Evolutionary conservation across 2,888 invertebrate species (phyloP).

Genomic region (Mongoloraphidia duomilia): DNA sequence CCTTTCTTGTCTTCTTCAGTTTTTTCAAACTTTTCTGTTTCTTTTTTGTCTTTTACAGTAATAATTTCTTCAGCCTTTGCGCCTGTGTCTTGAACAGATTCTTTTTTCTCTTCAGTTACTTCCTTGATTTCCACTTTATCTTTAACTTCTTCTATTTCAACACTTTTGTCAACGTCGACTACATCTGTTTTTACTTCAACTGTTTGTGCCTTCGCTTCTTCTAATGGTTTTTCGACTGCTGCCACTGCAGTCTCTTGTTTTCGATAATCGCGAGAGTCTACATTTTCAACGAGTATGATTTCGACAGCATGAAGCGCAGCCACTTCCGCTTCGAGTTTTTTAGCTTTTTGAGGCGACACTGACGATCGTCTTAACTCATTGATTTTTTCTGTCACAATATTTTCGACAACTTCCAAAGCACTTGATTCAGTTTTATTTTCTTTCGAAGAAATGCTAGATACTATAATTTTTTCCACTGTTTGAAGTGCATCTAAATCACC

Average conservation of each 20-base stretch:
- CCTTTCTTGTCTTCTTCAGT: conserved; percentile 2
- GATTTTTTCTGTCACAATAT: conserved; percentile 7
- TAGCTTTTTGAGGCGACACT: conserved; percentile 7
- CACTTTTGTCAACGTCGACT: neutral
- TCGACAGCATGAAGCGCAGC: no score
- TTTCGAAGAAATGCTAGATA: neutral
- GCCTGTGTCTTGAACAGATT: conserved; percentile 2
- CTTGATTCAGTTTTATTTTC: neutral
- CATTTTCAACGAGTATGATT: neutral
- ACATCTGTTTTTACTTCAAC: conserved; percentile 3
- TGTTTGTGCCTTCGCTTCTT: neutral
- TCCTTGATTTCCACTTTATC: conserved; percentile 5
- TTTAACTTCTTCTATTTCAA: conserved; percentile 8
- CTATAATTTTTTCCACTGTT: no score
- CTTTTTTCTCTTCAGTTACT: conserved; percentile 9
- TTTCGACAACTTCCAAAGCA: neutral
- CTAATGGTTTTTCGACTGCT: conserved; percentile 5
- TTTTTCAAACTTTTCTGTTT: conserved; percentile 4
- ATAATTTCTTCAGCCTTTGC: conserved; percentile 6
- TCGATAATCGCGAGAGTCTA: neutral
- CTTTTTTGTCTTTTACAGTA: conserved; percentile 7
- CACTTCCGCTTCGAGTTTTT: conserved; percentile 5
- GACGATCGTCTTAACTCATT: conserved; percentile 6
- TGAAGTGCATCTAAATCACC: no score
- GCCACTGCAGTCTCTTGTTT: conserved; percentile 8